Evolutionary conservation across 2,113 vertebrate species (phyloP).

Genomic region (Dicerorhinus sumatrensis): DNA sequence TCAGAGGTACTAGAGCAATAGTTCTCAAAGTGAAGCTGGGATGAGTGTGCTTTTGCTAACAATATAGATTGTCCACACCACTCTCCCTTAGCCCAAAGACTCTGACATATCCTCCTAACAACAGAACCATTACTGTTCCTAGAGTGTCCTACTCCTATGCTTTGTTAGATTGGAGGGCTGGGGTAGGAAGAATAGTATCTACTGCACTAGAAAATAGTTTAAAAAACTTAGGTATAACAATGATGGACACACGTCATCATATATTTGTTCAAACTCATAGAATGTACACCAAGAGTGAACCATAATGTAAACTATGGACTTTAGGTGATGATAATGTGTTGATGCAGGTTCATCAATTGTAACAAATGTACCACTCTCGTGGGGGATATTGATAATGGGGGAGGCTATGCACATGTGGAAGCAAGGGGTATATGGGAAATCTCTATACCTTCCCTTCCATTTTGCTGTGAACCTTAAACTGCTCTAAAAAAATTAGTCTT

Average conservation of each 20-base stretch:
- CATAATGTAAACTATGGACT: not conserved
- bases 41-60: not conserved
- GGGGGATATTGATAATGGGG: not conserved
- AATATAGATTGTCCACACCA: not conserved
- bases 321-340: not conserved
- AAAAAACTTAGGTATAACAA: not conserved
- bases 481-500: not conserved
- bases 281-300: not conserved
- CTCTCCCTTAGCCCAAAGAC: not conserved
- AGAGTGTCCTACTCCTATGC: not conserved
- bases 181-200: not conserved
- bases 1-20: not conserved
- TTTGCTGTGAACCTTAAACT: not conserved
- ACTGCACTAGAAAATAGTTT: not conserved
- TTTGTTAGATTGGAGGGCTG: not conserved
- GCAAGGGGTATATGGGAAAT: not conserved
- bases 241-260: not conserved
- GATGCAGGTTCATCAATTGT: not conserved
- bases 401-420: not conserved
- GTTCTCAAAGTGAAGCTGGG: not conserved
- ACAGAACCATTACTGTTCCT: not conserved
- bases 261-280: not conserved
- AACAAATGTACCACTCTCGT: not conserved
- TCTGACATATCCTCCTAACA: not conserved
- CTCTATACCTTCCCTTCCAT: not conserved